Percentiles rank a stretch among this genome's conserved stretches.
Conservation (phyloP, 2,797 vertebrate genomes). For the Macrochelys suwanniensis region DNA sequence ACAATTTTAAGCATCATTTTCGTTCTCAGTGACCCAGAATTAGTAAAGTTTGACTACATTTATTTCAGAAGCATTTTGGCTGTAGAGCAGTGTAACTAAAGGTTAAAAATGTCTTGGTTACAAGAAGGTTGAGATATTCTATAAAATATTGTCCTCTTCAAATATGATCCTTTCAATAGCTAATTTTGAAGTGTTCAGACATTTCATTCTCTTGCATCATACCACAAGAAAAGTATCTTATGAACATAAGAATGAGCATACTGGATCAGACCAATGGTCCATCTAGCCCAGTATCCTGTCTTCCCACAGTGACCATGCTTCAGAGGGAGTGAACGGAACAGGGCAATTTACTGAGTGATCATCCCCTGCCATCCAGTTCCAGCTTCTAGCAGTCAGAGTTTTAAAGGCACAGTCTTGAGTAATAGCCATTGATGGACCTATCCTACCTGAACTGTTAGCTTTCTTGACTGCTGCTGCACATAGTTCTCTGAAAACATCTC, state of each 20-base stretch:
- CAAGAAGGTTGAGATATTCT: conserved; percentile 29
- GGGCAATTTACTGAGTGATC: not conserved
- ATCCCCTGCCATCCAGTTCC: not conserved
- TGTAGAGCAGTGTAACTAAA: too few species aligned
- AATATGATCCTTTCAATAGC: conserved; percentile 51
- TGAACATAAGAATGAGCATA: not conserved
- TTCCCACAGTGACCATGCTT: not conserved
- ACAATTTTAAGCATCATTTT: too few species aligned
- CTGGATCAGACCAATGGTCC: not conserved
- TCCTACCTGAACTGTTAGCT: not conserved
- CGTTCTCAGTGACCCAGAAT: too few species aligned
- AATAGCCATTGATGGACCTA: not conserved
- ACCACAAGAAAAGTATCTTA: not conserved
- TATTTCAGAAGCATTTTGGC: too few species aligned
- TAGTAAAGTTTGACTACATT: too few species aligned
- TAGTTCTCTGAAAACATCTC: not conserved
- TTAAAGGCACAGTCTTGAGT: not conserved
- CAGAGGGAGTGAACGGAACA: not conserved
- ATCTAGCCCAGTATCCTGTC: not conserved
- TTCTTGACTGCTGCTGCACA: not conserved
- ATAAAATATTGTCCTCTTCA: not conserved
- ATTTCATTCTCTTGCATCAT: conserved; percentile 18
- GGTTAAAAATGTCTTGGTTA: conserved; percentile 51
- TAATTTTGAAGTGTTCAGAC: conserved; percentile 12
- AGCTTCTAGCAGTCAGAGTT: not conserved